These are phyloP conservation scores for Agrochola circellaris DNA, from an alignment of 2,888 invertebrate species.

Conservation along the genomic window DNA sequence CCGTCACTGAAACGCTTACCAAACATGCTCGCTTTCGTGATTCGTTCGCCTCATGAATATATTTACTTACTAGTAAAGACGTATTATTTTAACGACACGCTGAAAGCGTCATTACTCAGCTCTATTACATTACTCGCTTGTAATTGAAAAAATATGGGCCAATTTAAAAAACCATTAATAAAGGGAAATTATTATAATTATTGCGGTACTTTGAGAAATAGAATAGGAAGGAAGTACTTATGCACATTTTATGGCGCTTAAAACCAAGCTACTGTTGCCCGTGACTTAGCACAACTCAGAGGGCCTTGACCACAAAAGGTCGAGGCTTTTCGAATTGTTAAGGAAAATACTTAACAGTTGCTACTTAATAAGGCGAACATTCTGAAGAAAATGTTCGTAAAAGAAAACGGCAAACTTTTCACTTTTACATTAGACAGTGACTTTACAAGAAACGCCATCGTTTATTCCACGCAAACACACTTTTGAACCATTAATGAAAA, in stretches of 20 bases:
- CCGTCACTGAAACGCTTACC: slow-evolving; percentile 53
- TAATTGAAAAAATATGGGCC: slow-evolving; percentile 63
- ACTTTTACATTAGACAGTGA: slow-evolving; percentile 72
- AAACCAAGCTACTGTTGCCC: slow-evolving; percentile 15
- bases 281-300: slow-evolving; percentile 53
- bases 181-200: slow-evolving; percentile 52
- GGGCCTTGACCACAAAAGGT: slow-evolving; percentile 59
- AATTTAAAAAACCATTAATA: slow-evolving; percentile 57
- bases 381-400: slow-evolving; percentile 53
- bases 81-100: slow-evolving; percentile 72
- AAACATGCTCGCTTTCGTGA: slow-evolving; percentile 73
- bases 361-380: slow-evolving; percentile 57
- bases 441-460: slow-evolving; percentile 73
- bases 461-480: slow-evolving; percentile 80
- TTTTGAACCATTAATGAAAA: slow-evolving; percentile 85
- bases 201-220: slow-evolving; percentile 34
- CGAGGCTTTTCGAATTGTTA: slow-evolving; percentile 50
- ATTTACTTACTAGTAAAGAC: slow-evolving; percentile 71
- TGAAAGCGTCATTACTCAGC: slow-evolving; percentile 64
- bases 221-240: slow-evolving; percentile 49
- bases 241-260: slow-evolving; percentile 47
- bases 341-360: slow-evolving; percentile 56
- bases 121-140: slow-evolving; percentile 45
- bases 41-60: slow-evolving; percentile 71
- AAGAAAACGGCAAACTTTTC: slow-evolving; percentile 68